Evolutionary conservation across 2,113 vertebrate species (phyloP), one percentile per base, ranked within the genome.

Genomic region (Phylloscopus trochilus): DNA sequence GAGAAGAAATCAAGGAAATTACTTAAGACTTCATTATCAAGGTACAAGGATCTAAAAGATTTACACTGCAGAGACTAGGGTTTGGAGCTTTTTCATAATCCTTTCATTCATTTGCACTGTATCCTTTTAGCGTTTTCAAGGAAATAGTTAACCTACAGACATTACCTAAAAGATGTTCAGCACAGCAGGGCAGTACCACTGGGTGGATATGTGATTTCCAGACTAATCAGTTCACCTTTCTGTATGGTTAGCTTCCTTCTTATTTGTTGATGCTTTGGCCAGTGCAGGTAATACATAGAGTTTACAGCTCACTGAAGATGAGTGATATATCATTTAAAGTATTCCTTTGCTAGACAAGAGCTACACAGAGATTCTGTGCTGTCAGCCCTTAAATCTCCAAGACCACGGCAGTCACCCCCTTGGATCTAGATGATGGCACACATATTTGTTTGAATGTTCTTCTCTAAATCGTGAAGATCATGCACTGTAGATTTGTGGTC

Each of bases 241-340:
- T 82, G 1, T 78, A 9, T 19, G 22, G 59, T 77, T 91, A 63
- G 1, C 75, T 63, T 83, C 30, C 28, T 55, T 69, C 53, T 90
- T 77, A 5, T 77, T 88, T 88, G 58, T 56, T 86, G 44, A 26
- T 75, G 13, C 31, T 75, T 94, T 92, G 83, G 24, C 39, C 64
- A 33, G 51, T 41, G 63, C 59, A 70, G 53, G 68, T 64, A 93
- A 86, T 49, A 37, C 35, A 73, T 2, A 78, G 63, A 55, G 52
- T 81, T 92, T 64, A 70, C 68, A 78, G 82, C 67, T 86, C 85
- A 75, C 52, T 83, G 82, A 67, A 88, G 37, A 90, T 44, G 76
- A 88, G 43, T 75, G 59, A 93, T 95, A 70, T 6, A 91, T 90
- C 75, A 86, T 90, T 95, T 95, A 67, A 95, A 95, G 51, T 92